Evolutionary conservation across 1,140 invertebrate genomes (phyloP), one percentile per base, ranked within the genome.

Genomic region (Potamilus streckersoni): DNA sequence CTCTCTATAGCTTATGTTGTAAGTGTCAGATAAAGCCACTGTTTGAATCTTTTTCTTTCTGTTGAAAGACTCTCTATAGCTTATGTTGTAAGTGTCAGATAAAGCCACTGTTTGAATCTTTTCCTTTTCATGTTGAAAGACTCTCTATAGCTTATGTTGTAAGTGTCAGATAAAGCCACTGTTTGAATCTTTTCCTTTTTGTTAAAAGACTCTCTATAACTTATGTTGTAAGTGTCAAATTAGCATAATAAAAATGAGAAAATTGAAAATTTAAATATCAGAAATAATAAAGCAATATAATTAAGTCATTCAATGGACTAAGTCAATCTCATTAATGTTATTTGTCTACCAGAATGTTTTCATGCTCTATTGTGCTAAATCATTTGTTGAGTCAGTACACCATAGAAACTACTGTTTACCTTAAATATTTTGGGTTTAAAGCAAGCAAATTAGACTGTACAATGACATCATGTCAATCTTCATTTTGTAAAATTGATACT

Each of bases 11-110:
- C 57, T 8, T 73, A 79, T 73, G 38, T 60, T 61, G 74, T 79
- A 79, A 73, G 78, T 79, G 55, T 31, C 27, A 65, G n/a, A n/a
- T n/a, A n/a, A 76, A 74, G 57, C 65, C 31, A 56, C 55, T 72
- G 19, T 79, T 79, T 73, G 70, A 76, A 27, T 27, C 60, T 1
- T 61, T 49, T 59, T 71, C 74, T 14, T 76, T 76, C 61, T 57
- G 31, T 73, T 15, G 78, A 79, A 59, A 71, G 27, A n/a, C 31
- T 79, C 23, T 64, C 78, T 15, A 59, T 70, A 56, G n/a, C 57
- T 8, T 73, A 79, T 73, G 23, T 23, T 23, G 23, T 23, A 23
- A 23, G 23, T 23, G 0, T 23, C 56, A 63, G 11, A 57, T 76
- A 6, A 76, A 74, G 57, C 65, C 31, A 56, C 55, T 72, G 19